Percentiles rank a stretch among this genome's conserved stretches.
Conservation (phyloP, 1,140 invertebrate species). For the Theocolax elegans region DNA sequence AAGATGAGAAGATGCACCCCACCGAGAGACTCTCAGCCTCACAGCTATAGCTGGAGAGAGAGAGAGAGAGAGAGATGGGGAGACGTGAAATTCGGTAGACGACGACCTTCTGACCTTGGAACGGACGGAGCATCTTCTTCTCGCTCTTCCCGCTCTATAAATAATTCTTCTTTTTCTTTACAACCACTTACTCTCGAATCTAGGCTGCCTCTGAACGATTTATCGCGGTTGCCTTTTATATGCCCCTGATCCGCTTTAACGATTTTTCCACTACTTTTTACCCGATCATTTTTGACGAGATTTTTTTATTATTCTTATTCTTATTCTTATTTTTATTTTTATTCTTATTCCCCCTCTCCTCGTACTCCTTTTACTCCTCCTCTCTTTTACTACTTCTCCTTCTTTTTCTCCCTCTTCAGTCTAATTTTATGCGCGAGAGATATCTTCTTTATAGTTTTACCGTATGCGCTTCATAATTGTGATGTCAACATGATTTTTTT, state of each 20-base stretch:
- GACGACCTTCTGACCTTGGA: constrained; percentile 10
- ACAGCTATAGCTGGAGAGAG: not conserved
- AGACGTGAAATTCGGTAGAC: not conserved
- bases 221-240: not conserved
- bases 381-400: no score
- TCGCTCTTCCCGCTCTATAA: not conserved
- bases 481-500: no score
- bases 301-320: no score
- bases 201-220: not conserved
- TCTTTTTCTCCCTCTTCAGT: no score
- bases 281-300: not conserved
- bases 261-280: not conserved
- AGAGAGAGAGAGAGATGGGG: not conserved
- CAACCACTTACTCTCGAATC: not conserved
- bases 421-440: no score
- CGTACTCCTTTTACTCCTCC: no score
- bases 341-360: no score
- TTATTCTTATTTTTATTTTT: no score
- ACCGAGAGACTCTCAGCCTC: not conserved
- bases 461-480: no score
- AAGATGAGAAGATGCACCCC: constrained; percentile 10
- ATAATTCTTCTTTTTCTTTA: constrained; percentile 24
- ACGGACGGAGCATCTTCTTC: not conserved
- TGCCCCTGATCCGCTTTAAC: not conserved
- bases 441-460: no score